These are phyloP conservation scores for Cantharis nigra DNA, from an alignment of 2,888 invertebrate genomes.

Conservation along the genomic window DNA sequence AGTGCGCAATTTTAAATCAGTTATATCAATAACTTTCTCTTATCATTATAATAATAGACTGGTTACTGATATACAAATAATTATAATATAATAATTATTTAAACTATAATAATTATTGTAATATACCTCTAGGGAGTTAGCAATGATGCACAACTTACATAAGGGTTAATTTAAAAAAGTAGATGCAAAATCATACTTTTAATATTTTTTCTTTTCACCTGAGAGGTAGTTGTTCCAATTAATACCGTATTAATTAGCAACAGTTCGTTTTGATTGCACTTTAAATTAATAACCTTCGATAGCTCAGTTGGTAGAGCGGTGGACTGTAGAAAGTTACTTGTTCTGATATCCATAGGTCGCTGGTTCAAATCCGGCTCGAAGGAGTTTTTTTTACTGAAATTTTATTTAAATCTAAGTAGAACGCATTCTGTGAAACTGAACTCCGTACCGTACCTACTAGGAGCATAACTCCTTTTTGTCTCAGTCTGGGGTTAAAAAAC, in stretches of 20 bases:
- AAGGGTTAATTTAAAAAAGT: neutral
- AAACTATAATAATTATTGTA: too few relatives aligned
- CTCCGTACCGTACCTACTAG: neutral
- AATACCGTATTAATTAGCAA: neutral
- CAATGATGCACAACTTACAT: neutral
- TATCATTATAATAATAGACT: neutral
- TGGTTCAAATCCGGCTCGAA: slow-evolving; percentile 73
- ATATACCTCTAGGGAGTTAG: neutral
- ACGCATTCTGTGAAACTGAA: too few relatives aligned
- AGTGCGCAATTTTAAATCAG: neutral
- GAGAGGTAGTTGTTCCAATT: neutral
- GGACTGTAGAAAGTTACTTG: slow-evolving; percentile 49
- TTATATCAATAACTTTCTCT: neutral
- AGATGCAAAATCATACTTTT: neutral
- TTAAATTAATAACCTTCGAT: slow-evolving; percentile 45
- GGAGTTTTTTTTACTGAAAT: slow-evolving; percentile 48
- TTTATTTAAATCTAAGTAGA: too few relatives aligned
- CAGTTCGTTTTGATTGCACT: neutral
- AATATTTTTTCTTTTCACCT: neutral
- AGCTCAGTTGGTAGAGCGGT: slow-evolving; percentile 55
- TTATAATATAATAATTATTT: neutral
- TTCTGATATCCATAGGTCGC: slow-evolving; percentile 64
- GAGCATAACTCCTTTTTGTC: neutral
- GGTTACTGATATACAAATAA: neutral
- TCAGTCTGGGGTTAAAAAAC: neutral